These are phyloP conservation scores for Helostoma temminkii DNA, from an alignment of 2,797 vertebrate species.

Conservation along the genomic window DNA sequence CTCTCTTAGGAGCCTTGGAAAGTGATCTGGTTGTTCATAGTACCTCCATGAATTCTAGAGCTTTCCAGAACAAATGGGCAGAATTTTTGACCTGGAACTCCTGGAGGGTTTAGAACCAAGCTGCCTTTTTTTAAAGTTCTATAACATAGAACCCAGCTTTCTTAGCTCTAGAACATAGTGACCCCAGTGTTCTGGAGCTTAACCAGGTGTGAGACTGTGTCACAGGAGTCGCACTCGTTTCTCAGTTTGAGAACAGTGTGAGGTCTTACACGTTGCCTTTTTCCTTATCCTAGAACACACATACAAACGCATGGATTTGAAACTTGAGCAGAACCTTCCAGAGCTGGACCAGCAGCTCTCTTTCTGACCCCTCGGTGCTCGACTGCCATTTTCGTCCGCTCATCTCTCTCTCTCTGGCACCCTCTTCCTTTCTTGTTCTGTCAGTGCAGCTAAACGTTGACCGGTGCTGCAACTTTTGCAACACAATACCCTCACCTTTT, in stretches of 20 bases:
- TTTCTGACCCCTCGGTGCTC: slow-evolving; percentile 42
- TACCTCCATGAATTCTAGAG: slow-evolving; percentile 20
- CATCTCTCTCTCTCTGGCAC: slow-evolving; percentile 17
- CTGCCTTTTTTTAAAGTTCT: slow-evolving; percentile 46
- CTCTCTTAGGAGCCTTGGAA: slow-evolving; percentile 80
- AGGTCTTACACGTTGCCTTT: slow-evolving; percentile 11
- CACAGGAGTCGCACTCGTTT: slow-evolving; percentile 14
- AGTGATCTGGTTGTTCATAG: slow-evolving; percentile 37
- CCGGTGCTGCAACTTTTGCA: slow-evolving; percentile 82
- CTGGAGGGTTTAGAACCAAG: slow-evolving; percentile 60
- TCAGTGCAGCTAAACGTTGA: slow-evolving; percentile 80
- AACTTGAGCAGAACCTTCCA: slow-evolving; percentile 42
- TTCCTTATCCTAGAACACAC: slow-evolving; percentile 17
- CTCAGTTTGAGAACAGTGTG: background rate
- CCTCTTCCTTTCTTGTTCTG: slow-evolving; percentile 32
- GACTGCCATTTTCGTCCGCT: slow-evolving; percentile 32
- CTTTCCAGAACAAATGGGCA: slow-evolving; percentile 28
- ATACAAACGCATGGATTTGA: slow-evolving; percentile 12
- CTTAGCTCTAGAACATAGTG: slow-evolving; percentile 38
- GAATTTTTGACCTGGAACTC: slow-evolving; percentile 51
- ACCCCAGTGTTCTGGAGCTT: slow-evolving; percentile 37
- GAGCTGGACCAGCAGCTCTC: slow-evolving; percentile 35
- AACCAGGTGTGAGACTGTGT: slow-evolving; percentile 38
- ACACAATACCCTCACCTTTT: slow-evolving; percentile 79
- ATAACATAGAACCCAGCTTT: slow-evolving; percentile 14